phyloP scores from a whole-genome alignment of 2,888 invertebrate genomes.

The Cabera pusaria region DNA sequence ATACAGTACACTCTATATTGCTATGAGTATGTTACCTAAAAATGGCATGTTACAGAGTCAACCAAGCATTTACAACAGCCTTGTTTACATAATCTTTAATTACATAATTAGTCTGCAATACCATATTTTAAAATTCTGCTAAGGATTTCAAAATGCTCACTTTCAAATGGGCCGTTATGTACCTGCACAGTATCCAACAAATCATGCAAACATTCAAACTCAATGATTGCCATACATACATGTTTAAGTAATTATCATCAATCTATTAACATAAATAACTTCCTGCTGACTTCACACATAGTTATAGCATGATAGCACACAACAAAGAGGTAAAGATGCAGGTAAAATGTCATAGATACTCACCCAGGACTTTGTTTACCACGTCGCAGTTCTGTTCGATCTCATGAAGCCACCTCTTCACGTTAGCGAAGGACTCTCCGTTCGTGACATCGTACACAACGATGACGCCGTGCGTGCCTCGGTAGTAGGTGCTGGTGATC shows the following conservation, averaged over 20 bases:
- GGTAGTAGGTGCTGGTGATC: slow-evolving; percentile 99
- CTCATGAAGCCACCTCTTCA: slow-evolving; percentile 99
- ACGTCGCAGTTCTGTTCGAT: slow-evolving; percentile 99
- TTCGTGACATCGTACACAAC: slow-evolving; percentile 99
- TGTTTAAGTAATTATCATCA: slow-evolving; percentile 23
- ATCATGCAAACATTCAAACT: too few relatives aligned
- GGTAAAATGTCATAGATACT: slow-evolving; percentile 39
- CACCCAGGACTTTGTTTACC: slow-evolving; percentile 98
- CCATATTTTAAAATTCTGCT: slow-evolving; percentile 3
- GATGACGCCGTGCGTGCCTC: slow-evolving; percentile 99
- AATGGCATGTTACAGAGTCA: slow-evolving; percentile 9
- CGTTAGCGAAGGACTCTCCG: slow-evolving; percentile 99
- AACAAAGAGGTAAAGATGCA: slow-evolving; percentile 10
- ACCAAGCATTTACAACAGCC: slow-evolving; percentile 17
- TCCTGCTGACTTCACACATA: slow-evolving; percentile 27
- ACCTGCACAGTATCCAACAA: too few relatives aligned
- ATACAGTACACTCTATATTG: too few relatives aligned
- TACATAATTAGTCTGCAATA: slow-evolving; percentile 17
- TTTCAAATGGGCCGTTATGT: background rate
- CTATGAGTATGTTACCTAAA: too few relatives aligned
- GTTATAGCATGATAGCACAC: slow-evolving; percentile 5
- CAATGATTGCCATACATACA: too few relatives aligned
- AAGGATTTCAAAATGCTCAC: slow-evolving; percentile 3
- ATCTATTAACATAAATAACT: slow-evolving; percentile 30
- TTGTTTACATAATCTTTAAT: slow-evolving; percentile 22